These are phyloP conservation scores for Urocitellus parryii DNA, from an alignment of 2,113 vertebrate species.

Conservation along the genomic window DNA sequence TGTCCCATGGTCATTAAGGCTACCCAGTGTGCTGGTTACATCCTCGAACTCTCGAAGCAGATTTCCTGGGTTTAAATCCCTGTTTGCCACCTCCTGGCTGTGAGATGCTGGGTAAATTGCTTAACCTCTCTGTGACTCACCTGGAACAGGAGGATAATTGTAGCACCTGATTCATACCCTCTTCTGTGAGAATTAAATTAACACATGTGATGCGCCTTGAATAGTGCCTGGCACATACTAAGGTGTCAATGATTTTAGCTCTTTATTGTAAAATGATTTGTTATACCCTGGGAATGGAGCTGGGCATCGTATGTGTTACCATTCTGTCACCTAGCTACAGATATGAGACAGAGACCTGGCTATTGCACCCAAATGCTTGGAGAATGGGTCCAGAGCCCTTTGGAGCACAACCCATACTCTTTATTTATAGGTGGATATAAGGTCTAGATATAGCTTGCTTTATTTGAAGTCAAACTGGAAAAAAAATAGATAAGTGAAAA, in stretches of 20 bases:
- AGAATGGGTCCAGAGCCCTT: background rate
- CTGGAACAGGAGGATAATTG: background rate
- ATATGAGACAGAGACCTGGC: background rate
- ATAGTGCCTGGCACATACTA: background rate
- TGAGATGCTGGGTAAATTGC: background rate
- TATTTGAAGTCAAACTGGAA: slow-evolving; percentile 46
- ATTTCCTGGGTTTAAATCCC: slow-evolving; percentile 19
- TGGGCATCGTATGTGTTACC: background rate
- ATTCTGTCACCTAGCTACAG: background rate
- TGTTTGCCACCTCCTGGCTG: background rate
- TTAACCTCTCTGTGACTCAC: background rate
- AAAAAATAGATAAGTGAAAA: slow-evolving; percentile 34
- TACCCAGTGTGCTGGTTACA: background rate
- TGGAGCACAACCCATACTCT: background rate
- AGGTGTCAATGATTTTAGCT: background rate
- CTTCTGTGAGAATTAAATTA: slow-evolving; percentile 34
- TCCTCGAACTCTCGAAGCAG: background rate
- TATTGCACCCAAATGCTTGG: background rate
- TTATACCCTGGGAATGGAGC: background rate
- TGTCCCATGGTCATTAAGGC: background rate
- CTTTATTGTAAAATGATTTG: background rate
- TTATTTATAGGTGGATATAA: background rate
- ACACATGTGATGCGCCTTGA: background rate
- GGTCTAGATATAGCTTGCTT: background rate
- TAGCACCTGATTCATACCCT: background rate